phyloP scores from a whole-genome alignment of 2,113 vertebrate genomes.

The Origma solitaria region DNA sequence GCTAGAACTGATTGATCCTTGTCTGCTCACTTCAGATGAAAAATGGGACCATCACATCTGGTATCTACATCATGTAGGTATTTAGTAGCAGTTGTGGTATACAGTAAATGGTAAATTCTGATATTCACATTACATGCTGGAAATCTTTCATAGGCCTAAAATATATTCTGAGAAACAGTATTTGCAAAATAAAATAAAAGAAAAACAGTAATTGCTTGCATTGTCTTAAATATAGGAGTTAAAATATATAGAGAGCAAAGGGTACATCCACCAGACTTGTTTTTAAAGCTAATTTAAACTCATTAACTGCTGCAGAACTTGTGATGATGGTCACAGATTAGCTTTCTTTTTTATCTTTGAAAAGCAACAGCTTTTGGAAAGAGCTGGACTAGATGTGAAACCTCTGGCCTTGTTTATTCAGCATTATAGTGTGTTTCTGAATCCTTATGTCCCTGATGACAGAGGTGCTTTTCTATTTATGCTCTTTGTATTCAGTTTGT shows the following conservation, averaged over 20 bases:
- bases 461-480: slow-evolving; percentile 54
- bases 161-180: neutral
- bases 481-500: slow-evolving; percentile 55
- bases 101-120: neutral
- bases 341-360: slow-evolving; percentile 56
- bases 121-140: neutral
- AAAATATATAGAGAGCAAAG: neutral
- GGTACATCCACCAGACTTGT: neutral
- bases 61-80: neutral
- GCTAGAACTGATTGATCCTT: neutral
- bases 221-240: neutral
- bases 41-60: neutral
- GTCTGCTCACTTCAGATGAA: neutral
- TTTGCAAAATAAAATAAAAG: neutral
- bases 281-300: slow-evolving; percentile 28
- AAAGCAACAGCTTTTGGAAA: slow-evolving; percentile 62
- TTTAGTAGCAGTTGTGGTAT: neutral
- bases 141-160: neutral
- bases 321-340: slow-evolving; percentile 45
- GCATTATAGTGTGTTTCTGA: slow-evolving; percentile 56
- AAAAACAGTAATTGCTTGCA: neutral
- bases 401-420: slow-evolving; percentile 59
- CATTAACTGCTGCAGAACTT: slow-evolving; percentile 24
- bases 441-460: slow-evolving; percentile 57
- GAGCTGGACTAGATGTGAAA: slow-evolving; percentile 57